Base-by-base conservation (phyloP, 2,797 vertebrate genomes). In the Crenuchus spilurus region DNA sequence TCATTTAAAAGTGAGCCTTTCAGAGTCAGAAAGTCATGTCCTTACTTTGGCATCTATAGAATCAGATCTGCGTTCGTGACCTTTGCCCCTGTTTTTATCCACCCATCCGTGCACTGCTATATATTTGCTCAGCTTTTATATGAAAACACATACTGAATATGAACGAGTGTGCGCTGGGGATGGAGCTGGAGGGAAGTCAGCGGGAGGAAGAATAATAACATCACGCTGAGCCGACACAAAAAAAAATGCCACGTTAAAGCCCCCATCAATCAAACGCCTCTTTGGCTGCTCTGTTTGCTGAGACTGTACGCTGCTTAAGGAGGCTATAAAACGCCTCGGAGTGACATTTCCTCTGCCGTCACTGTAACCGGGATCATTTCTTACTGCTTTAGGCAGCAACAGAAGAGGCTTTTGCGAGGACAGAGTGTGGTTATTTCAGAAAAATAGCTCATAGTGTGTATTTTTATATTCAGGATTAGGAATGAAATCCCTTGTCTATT, bases 211-310 rank as follows among this genome's bases (percentile, higher is more conserved):
- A 61, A 70, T 46, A 67, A 61, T 70, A 44, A 49, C 30, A 18
- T 37, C 74, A 41, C 54, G 42, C 67, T 58, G 52, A 22, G 61
- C 42, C 7, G 42, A 65, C 35, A 24, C 18, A 24, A 14, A 72
- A 51, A 48, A 71, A 48, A 9, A 9, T 9, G 54, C 14, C 31
- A 16, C 18, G 31, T 60, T 72, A 77, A 77, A 72, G 63, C 69
- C 46, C 54, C 71, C 20, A 77, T 77, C 75, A 72, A 66, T 77
- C 75, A 72, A 72, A 67, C 62, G 11, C 39, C 33, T 39, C 69
- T 51, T 35, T 48, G 57, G 42, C 44, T 51, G 52, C 61, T 22
- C 8, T 67, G 54, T 30, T 70, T 72, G 35, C 42, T n/a, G 8
- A 67, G 46, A 72, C 37, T n/a, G 10, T 30, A 46, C 5, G 52